Percentiles rank a stretch among this genome's conserved stretches.
Conservation (phyloP, 2,113 vertebrate genomes). For the Trichechus manatus region DNA sequence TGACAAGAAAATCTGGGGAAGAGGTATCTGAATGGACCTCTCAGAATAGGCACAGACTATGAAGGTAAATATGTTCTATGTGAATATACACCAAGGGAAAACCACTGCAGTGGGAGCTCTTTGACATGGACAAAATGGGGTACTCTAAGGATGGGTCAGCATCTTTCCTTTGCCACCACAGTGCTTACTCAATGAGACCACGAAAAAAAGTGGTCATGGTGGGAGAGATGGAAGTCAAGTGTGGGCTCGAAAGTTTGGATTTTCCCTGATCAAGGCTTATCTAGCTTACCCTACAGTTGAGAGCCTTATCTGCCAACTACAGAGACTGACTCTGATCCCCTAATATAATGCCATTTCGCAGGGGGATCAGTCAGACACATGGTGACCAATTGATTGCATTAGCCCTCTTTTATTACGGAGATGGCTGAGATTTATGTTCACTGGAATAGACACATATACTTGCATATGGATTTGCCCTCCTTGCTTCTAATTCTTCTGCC, state of each 20-base stretch:
- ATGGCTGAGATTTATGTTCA: not conserved
- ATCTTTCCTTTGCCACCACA: not conserved
- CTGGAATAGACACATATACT: not conserved
- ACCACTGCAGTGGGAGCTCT: not conserved
- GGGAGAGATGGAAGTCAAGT: not conserved
- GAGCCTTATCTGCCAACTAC: not conserved
- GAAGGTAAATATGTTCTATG: not conserved
- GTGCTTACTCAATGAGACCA: not conserved
- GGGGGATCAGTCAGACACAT: not conserved
- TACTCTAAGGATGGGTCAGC: not conserved
- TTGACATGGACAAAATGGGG: not conserved
- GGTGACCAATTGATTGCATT: not conserved
- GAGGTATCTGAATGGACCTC: not conserved
- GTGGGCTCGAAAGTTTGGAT: not conserved
- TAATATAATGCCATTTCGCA: not conserved
- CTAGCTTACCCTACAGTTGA: not conserved
- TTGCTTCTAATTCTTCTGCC: not conserved
- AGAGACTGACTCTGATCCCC: not conserved
- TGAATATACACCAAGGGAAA: not conserved
- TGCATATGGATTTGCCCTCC: not conserved
- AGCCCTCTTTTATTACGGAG: not conserved
- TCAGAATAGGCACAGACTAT: not conserved
- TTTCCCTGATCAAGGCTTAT: not conserved
- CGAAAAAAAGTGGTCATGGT: not conserved
- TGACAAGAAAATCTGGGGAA: not conserved